phyloP scores from a whole-genome alignment of 2,797 vertebrate species.

The Mormyrus proboscirostris region DNA sequence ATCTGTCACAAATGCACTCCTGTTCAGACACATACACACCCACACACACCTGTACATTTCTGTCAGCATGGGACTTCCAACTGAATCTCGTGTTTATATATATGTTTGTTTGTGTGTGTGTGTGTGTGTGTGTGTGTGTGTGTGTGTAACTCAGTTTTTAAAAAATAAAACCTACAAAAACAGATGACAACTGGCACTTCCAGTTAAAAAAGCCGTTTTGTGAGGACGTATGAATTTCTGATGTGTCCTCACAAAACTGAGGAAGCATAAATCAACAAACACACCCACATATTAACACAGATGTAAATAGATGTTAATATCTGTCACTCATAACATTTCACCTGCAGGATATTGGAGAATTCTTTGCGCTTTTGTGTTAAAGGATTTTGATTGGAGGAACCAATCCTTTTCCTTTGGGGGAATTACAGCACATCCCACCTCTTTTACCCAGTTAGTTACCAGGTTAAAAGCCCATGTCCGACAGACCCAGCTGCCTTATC shows the following conservation, averaged over 20 bases:
- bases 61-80: not conserved
- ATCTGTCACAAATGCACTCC: not conserved
- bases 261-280: not conserved
- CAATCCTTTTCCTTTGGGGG: not conserved
- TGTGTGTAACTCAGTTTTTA: not conserved
- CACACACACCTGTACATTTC: constrained; percentile 1
- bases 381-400: not conserved
- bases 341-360: not conserved
- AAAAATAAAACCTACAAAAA: not conserved
- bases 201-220: not conserved
- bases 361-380: not conserved
- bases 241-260: not conserved
- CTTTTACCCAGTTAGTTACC: not conserved
- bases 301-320: not conserved
- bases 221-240: not conserved
- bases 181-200: not conserved
- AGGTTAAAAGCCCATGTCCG: not conserved
- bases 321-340: not conserved
- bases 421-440: not conserved
- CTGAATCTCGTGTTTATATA: not conserved
- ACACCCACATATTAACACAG: not conserved
- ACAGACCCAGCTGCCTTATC: not conserved
- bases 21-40: not conserved
- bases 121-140: not conserved
- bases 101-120: too few species aligned